phyloP scores from a whole-genome alignment of 1,140 invertebrate genomes.

The Leptinotarsa lineolata region DNA sequence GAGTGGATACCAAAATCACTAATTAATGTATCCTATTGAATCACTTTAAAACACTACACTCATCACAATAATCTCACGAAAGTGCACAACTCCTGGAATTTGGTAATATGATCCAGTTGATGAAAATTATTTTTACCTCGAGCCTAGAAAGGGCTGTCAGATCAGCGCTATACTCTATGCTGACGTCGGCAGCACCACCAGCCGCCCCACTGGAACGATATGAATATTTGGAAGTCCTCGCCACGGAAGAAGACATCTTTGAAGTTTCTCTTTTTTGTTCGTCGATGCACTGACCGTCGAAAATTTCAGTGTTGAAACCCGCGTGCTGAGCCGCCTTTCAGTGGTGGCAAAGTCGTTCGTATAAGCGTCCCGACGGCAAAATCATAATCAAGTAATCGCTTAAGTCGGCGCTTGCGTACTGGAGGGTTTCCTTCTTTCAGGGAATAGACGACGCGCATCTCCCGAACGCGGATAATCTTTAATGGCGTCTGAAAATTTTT shows the following conservation, averaged over 20 bases:
- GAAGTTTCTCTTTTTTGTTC: conserved; percentile 27
- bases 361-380: conserved; percentile 54
- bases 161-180: conserved; percentile 92
- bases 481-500: no score
- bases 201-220: conserved; percentile 81
- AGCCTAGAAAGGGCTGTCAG: conserved; percentile 88
- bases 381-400: conserved; percentile 2
- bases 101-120: conserved; percentile 19
- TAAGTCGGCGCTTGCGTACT: conserved; percentile 1
- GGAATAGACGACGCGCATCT: background rate
- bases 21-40: background rate
- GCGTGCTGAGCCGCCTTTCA: conserved; percentile 54
- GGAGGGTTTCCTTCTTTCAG: background rate
- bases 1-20: background rate
- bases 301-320: conserved; percentile 52
- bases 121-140: conserved; percentile 71
- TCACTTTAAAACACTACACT: conserved; percentile 25
- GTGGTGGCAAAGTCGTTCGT: conserved; percentile 56
- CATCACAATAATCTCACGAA: conserved; percentile 20
- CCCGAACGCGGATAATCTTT: no score
- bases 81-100: conserved; percentile 18
- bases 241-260: conserved; percentile 71
- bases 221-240: conserved; percentile 86
- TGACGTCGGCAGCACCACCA: conserved; percentile 81
- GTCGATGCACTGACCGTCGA: conserved; percentile 53